Conservation (phyloP, 1,140 invertebrate genomes). For the Pseudomyrmex gracilis region DNA sequence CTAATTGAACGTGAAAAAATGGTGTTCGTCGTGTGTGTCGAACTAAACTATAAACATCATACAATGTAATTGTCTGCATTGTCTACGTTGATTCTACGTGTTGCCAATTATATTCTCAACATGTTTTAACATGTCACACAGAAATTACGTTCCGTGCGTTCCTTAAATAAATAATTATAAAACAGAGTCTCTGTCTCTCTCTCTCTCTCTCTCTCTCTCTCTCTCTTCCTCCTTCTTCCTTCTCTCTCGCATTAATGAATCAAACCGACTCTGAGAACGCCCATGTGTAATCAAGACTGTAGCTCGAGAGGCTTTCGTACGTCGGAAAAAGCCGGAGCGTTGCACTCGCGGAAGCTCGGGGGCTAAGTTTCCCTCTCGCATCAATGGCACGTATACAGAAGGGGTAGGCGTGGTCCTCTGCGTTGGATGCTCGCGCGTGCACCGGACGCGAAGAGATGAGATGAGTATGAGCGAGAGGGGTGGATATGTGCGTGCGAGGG, state of each 20-base stretch:
- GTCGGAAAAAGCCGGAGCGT: conserved; percentile 54
- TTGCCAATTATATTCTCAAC: not conserved
- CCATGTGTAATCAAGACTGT: conserved; percentile 37
- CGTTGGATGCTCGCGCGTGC: conserved; percentile 75
- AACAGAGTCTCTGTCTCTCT: too few species aligned
- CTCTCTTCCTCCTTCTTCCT: too few species aligned
- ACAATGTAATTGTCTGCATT: too few species aligned
- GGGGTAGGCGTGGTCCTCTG: conserved; percentile 78
- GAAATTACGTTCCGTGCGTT: too few species aligned
- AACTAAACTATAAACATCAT: not conserved
- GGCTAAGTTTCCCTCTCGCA: conserved; percentile 56
- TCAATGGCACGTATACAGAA: conserved; percentile 69
- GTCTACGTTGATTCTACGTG: not conserved
- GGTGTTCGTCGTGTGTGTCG: not conserved
- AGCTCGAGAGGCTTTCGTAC: conserved; percentile 19
- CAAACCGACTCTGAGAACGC: not conserved
- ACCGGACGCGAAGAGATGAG: conserved; percentile 60
- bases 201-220: too few species aligned
- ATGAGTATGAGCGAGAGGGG: conserved; percentile 27
- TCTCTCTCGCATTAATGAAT: not conserved
- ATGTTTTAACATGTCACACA: too few species aligned
- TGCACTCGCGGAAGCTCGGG: conserved; percentile 48
- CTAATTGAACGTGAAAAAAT: not conserved
- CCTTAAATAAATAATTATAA: too few species aligned
- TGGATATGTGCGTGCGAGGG: conserved; percentile 46